Conservation (phyloP, 2,888 invertebrate species). For the Icerya purchasi region DNA sequence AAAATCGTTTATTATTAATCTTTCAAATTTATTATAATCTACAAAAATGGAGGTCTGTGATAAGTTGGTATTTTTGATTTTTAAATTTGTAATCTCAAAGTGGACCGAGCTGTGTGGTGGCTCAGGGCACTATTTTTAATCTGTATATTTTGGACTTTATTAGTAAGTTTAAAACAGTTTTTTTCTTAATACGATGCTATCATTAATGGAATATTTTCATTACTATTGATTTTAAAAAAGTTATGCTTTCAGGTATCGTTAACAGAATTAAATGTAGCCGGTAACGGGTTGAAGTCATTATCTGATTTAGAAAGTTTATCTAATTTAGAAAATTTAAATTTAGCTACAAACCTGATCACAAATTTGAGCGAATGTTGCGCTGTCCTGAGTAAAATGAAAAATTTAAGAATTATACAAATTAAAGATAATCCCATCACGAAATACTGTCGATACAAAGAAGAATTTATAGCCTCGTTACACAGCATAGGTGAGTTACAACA, state of each 20-base stretch:
- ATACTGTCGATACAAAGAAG: background rate
- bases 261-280: background rate
- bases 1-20: no score
- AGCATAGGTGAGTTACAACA: background rate
- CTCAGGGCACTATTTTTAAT: no score
- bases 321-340: background rate
- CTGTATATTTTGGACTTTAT: no score
- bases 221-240: no score
- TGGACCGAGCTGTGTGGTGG: no score
- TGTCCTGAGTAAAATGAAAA: background rate
- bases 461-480: background rate
- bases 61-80: no score
- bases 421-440: background rate
- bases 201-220: no score
- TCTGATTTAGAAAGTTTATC: background rate
- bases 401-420: background rate
- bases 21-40: no score
- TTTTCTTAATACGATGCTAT: no score
- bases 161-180: no score
- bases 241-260: background rate
- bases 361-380: background rate
- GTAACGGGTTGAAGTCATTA: background rate
- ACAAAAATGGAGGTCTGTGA: no score
- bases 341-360: background rate
- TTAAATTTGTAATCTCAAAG: no score